Conservation (phyloP, 2,797 vertebrate genomes). For the Lycodopsis pacificus region DNA sequence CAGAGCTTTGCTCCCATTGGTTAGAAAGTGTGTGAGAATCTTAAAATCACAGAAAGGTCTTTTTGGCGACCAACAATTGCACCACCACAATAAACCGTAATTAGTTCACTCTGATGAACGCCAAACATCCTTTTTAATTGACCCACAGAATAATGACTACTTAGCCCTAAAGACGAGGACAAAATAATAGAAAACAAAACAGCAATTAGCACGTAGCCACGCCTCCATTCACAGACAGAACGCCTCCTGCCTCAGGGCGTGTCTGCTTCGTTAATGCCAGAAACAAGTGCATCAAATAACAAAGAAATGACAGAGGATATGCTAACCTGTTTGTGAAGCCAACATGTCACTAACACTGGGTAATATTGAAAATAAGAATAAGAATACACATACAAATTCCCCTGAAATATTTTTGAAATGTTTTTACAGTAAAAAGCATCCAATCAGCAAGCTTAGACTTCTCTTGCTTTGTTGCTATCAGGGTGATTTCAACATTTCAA, state of each 20-base stretch:
- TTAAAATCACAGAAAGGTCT: background rate
- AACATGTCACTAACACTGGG: background rate
- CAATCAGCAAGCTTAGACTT: too few species aligned
- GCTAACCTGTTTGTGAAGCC: background rate
- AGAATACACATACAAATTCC: background rate
- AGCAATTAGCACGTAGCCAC: conserved; percentile 29
- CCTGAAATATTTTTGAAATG: background rate
- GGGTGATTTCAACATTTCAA: too few species aligned
- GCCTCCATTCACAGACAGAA: conserved; percentile 34
- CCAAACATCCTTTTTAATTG: background rate
- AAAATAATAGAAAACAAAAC: conserved; percentile 19
- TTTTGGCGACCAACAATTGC: background rate
- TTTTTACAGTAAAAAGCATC: too few species aligned
- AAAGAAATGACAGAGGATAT: background rate
- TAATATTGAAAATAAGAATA: background rate
- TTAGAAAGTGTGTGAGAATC: background rate
- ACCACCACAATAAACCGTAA: background rate
- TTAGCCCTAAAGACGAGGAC: background rate
- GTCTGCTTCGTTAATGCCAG: conserved; percentile 19
- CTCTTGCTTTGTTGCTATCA: too few species aligned
- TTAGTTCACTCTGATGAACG: background rate
- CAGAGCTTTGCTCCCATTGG: background rate
- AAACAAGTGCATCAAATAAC: background rate
- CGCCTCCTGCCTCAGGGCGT: conserved; percentile 24
- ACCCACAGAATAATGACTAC: background rate